Percentiles rank a stretch among this genome's conserved stretches.
phyloP scores from a whole-genome alignment of 2,888 invertebrate species.

The Ligdia adustata region DNA sequence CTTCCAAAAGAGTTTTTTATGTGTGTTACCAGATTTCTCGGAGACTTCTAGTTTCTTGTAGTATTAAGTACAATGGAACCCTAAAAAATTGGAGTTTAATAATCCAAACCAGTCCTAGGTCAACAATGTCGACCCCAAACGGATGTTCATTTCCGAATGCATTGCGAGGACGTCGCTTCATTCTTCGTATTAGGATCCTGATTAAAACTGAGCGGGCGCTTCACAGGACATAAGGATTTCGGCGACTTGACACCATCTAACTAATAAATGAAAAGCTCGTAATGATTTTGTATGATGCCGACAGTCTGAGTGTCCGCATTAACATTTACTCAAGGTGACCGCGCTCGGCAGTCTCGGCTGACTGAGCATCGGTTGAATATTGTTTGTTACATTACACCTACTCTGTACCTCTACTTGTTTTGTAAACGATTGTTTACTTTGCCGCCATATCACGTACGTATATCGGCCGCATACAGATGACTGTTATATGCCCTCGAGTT shows the following conservation, averaged over 20 bases:
- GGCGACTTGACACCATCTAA: slow-evolving; percentile 46
- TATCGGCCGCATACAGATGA: slow-evolving; percentile 29
- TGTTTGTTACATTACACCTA: slow-evolving; percentile 53
- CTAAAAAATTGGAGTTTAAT: neutral
- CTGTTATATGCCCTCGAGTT: slow-evolving; percentile 24
- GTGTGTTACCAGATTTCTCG: neutral
- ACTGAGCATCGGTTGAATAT: slow-evolving; percentile 73
- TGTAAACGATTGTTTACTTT: slow-evolving; percentile 40
- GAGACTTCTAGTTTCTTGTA: no score
- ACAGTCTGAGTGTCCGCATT: slow-evolving; percentile 71
- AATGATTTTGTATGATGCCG: slow-evolving; percentile 64
- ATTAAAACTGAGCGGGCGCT: slow-evolving; percentile 20
- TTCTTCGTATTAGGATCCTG: slow-evolving; percentile 15
- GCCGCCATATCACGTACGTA: slow-evolving; percentile 33
- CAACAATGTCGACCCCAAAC: slow-evolving; percentile 9
- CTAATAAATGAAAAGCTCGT: slow-evolving; percentile 63
- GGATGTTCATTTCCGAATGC: slow-evolving; percentile 17
- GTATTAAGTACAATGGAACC: no score
- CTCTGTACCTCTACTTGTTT: slow-evolving; percentile 55
- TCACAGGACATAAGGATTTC: slow-evolving; percentile 52
- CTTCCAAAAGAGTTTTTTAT: neutral
- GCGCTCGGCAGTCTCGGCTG: slow-evolving; percentile 73
- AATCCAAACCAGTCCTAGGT: slow-evolving; percentile 13
- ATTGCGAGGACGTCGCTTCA: slow-evolving; percentile 1
- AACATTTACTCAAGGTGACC: slow-evolving; percentile 82